phyloP scores from a whole-genome alignment of 2,888 invertebrate species.

The Apodemia hepburni region DNA sequence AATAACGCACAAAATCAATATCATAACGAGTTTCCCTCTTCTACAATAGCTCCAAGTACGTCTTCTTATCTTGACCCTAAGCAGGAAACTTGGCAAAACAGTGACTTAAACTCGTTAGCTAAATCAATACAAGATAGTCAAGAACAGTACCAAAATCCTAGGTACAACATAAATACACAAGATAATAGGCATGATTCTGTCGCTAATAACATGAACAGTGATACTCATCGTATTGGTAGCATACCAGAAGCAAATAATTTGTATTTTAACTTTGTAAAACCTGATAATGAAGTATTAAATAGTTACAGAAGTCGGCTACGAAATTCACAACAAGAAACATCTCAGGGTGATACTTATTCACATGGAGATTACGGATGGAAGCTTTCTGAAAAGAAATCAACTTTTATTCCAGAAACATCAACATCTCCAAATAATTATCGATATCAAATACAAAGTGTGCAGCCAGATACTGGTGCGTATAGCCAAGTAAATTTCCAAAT shows the following conservation, averaged over 20 bases:
- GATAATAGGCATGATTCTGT: conserved; percentile 43
- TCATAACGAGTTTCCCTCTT: conserved; percentile 55
- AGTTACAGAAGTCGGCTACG: conserved; percentile 48
- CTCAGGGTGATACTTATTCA: conserved; percentile 55
- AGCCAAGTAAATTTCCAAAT: conserved; percentile 67
- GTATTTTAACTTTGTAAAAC: conserved; percentile 60
- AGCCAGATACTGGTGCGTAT: conserved; percentile 49
- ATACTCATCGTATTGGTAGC: conserved; percentile 58
- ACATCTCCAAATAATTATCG: conserved; percentile 46
- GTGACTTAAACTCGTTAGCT: conserved; percentile 44
- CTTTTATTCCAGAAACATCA: conserved; percentile 44
- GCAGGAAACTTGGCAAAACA: conserved; percentile 56
- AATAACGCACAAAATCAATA: conserved; percentile 52
- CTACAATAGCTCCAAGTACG: conserved; percentile 51
- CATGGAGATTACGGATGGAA: conserved; percentile 76
- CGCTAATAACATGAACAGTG: conserved; percentile 46
- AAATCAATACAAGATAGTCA: conserved; percentile 57
- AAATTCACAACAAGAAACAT: conserved; percentile 52
- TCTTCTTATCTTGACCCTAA: conserved; percentile 51
- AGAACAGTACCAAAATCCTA: conserved; percentile 52
- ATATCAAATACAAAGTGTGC: conserved; percentile 45
- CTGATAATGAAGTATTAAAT: conserved; percentile 52
- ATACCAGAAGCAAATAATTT: conserved; percentile 61
- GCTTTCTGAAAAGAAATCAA: conserved; percentile 56
- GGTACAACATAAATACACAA: conserved; percentile 46